Conservation (phyloP, 2,888 invertebrate species). For the Cantharis rufa region DNA sequence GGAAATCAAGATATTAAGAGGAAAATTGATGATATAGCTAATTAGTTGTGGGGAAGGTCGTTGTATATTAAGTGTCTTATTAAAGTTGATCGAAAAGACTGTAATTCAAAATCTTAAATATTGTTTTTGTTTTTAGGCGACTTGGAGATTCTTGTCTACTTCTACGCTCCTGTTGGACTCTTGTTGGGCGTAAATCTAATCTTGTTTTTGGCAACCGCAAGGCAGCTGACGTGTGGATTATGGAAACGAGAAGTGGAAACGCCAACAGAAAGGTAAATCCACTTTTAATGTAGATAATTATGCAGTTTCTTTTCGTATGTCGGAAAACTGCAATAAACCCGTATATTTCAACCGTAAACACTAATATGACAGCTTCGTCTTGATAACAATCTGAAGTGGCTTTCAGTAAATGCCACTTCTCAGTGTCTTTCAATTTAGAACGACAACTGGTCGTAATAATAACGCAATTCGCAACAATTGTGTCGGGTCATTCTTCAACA, state of each 20-base stretch:
- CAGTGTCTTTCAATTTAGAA: constrained; percentile 5
- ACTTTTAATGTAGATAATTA: neutral
- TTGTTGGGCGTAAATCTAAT: constrained; percentile 77
- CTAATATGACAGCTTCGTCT: neutral
- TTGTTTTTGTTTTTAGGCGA: constrained; percentile 61
- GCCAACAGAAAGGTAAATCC: constrained; percentile 69
- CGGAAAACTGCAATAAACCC: neutral
- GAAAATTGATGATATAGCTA: constrained; percentile 5
- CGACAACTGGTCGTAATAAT: constrained; percentile 10
- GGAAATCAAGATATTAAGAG: constrained; percentile 18
- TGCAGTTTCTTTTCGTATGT: neutral
- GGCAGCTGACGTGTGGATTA: constrained; percentile 83
- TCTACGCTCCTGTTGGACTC: constrained; percentile 82
- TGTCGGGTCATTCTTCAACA: constrained; percentile 11
- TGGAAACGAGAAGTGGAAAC: constrained; percentile 89
- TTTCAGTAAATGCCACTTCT: neutral
- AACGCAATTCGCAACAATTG: constrained; percentile 8
- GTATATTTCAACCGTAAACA: neutral
- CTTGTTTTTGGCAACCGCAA: constrained; percentile 79
- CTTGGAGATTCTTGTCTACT: constrained; percentile 81
- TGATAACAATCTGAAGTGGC: constrained; percentile 8
- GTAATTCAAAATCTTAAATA: neutral
- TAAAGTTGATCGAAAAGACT: neutral
- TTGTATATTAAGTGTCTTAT: neutral
- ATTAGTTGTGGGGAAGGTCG: neutral